These are phyloP conservation scores for Eumerus sabulonum DNA, from an alignment of 2,888 invertebrate species.

Conservation along the genomic window DNA sequence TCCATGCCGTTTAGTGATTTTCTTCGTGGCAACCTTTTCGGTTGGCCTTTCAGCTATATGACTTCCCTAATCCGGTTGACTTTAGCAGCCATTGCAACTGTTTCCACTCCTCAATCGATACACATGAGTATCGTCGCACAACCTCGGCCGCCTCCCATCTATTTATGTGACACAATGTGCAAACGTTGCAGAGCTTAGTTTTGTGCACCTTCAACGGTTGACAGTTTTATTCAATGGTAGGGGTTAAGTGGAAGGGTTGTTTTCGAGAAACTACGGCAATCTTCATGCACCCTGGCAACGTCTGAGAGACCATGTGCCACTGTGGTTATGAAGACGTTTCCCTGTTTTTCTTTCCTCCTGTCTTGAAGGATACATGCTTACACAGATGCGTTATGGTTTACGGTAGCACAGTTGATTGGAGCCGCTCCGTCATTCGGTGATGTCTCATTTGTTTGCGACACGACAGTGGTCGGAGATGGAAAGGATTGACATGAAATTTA, in stretches of 20 bases:
- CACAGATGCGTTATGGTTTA: slow-evolving; percentile 41
- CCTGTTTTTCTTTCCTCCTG: too few species aligned
- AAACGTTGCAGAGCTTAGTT: slow-evolving; percentile 53
- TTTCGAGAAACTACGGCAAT: slow-evolving; percentile 29
- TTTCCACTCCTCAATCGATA: too few species aligned
- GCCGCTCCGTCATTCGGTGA: slow-evolving; percentile 28
- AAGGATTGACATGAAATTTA: slow-evolving; percentile 50
- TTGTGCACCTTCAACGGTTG: slow-evolving; percentile 45
- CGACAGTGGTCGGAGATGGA: slow-evolving; percentile 38
- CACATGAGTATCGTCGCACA: not conserved
- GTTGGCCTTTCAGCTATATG: slow-evolving; percentile 56
- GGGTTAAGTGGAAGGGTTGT: slow-evolving; percentile 62
- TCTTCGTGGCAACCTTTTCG: slow-evolving; percentile 20
- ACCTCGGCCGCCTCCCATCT: slow-evolving; percentile 43
- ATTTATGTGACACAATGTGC: slow-evolving; percentile 65
- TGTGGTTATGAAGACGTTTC: slow-evolving; percentile 50
- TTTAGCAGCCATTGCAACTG: not conserved
- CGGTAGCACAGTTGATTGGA: slow-evolving; percentile 5
- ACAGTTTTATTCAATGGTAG: slow-evolving; percentile 51
- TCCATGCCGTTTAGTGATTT: slow-evolving; percentile 35
- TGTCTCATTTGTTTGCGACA: slow-evolving; percentile 40
- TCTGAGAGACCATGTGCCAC: slow-evolving; percentile 41
- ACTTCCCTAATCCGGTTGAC: slow-evolving; percentile 61
- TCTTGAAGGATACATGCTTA: not conserved
- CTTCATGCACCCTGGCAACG: slow-evolving; percentile 46